These are phyloP conservation scores for Griposia aprilina DNA, from an alignment of 2,888 invertebrate genomes.

Conservation along the genomic window DNA sequence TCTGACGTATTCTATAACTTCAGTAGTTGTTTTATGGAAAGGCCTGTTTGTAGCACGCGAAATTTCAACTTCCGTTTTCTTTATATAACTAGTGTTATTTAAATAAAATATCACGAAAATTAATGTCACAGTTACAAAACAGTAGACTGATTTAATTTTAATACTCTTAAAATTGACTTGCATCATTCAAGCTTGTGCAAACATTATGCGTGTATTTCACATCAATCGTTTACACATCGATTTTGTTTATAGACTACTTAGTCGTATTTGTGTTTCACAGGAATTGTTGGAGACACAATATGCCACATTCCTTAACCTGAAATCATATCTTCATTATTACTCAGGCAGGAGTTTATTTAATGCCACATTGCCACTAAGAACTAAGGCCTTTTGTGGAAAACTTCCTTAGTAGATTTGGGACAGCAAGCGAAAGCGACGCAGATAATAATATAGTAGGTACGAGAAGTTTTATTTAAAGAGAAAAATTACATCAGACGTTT, in stretches of 20 bases:
- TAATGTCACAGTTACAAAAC: conserved; percentile 31
- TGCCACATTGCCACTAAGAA: neutral
- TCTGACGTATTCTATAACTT: neutral
- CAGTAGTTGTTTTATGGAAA: conserved; percentile 25
- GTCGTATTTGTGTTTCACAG: conserved; percentile 34
- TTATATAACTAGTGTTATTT: conserved; percentile 50
- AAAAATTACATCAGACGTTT: neutral
- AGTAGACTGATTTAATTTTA: conserved; percentile 53
- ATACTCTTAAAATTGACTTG: conserved; percentile 32
- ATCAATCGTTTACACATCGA: conserved; percentile 11
- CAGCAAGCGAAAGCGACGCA: neutral
- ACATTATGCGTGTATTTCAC: conserved; percentile 12
- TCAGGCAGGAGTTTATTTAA: neutral
- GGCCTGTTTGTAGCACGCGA: conserved; percentile 10
- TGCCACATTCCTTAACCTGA: conserved; percentile 20
- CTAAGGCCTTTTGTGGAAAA: neutral
- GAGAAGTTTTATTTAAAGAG: neutral
- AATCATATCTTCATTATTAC: conserved; percentile 1
- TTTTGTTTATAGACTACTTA: conserved; percentile 42
- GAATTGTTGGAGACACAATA: conserved; percentile 24
- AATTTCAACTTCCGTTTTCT: conserved; percentile 35
- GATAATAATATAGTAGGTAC: too few species aligned
- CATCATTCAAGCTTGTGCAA: conserved; percentile 32
- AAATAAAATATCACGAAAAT: conserved; percentile 54
- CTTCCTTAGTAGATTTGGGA: neutral